Evolutionary conservation across 2,113 vertebrate species (phyloP), one percentile per base, ranked within the genome.

Genomic region (Neodontobutis hainanensis): DNA sequence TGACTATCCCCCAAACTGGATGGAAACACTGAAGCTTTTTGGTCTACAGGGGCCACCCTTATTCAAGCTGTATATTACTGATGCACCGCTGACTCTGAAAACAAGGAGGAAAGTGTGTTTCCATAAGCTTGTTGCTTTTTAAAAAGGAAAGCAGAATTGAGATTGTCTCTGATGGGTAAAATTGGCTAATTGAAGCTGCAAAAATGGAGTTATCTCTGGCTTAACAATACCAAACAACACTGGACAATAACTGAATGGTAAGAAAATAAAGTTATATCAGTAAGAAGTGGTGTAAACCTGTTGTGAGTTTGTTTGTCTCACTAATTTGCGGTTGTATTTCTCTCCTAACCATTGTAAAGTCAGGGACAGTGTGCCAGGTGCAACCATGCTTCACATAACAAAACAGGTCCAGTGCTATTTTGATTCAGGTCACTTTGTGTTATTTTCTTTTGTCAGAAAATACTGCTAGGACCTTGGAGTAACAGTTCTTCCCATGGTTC

Each of bases 61-160:
- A 46, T 49, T 80, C 68, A 75, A 44, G 6, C 75, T 68, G 35
- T 36, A 58, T 64, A 61, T 82, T 85, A 77, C 59, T 85, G 83
- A 84, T 83, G 82, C 79, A 65, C 52, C 15, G 65, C 50, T 85
- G 78, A 64, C 57, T 84, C 68, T 77, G 65, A 85, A 72, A 53
- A 68, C 66, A 14, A 70, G 71, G 61, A 65, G 55, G 19, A 27
- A 27, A 27, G 16, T 68, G 56, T 55, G 59, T 64, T 44, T 78
- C 36, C 61, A 57, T 27, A 58, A 51, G 12, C 60, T n/a, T 53
- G 42, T 47, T 16, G 69, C 55, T 72, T 14, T 63, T 70, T 65
- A 68, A 43, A 46, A 73, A 48, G 55, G 58, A 84, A 72, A 68
- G 48, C 49, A 35, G 69, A 61, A 81, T 70, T 72, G 70, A 59